These are phyloP conservation scores for Chromobotia macracanthus DNA, from an alignment of 2,797 vertebrate genomes.

Conservation along the genomic window DNA sequence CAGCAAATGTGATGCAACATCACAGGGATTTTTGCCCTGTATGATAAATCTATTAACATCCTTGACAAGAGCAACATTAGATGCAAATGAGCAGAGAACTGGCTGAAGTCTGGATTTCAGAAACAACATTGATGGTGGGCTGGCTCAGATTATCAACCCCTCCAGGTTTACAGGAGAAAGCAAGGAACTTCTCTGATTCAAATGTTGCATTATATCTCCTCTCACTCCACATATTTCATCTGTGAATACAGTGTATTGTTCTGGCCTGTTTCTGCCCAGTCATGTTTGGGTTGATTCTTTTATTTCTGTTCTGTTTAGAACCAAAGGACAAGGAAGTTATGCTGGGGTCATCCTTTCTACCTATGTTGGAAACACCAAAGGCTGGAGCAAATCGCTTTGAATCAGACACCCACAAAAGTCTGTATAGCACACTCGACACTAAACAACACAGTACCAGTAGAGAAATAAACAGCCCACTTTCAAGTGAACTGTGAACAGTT, in stretches of 20 bases:
- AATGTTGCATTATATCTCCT: background rate
- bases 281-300: constrained; percentile 64
- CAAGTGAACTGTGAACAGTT: background rate
- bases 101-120: constrained; percentile 41
- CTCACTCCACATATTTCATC: background rate
- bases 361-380: constrained; percentile 66
- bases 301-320: constrained; percentile 54
- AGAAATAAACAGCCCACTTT: background rate
- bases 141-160: constrained; percentile 37
- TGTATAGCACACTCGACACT: background rate
- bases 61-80: constrained; percentile 45
- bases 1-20: constrained; percentile 31
- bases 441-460: background rate
- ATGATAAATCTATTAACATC: constrained; percentile 51
- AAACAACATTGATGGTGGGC: constrained; percentile 25
- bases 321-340: constrained; percentile 56
- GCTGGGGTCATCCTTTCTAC: constrained; percentile 69
- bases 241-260: background rate
- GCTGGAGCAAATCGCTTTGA: constrained; percentile 32
- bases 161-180: constrained; percentile 20
- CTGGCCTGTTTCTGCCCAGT: constrained; percentile 59
- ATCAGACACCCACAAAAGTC: background rate
- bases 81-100: constrained; percentile 43
- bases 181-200: background rate
- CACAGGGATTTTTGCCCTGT: constrained; percentile 41